These are phyloP conservation scores for Lepidocolaptes lacrymiger DNA, from an alignment of 2,797 vertebrate genomes.

Conservation along the genomic window DNA sequence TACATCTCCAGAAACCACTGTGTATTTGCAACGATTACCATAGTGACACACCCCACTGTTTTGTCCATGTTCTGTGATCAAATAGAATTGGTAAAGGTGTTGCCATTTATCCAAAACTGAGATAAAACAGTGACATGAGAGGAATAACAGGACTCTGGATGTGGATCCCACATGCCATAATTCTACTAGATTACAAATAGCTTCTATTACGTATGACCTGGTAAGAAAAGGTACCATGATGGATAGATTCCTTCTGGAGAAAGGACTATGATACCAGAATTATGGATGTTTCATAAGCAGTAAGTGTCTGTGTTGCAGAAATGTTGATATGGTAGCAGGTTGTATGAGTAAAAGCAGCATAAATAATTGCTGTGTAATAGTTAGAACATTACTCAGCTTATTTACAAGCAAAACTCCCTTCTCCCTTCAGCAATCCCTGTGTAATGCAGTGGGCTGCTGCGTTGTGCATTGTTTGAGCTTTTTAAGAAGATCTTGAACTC, in stretches of 20 bases:
- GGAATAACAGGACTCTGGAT: neutral
- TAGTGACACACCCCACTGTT: neutral
- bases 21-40: neutral
- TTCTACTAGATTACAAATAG: neutral
- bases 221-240: neutral
- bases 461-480: neutral
- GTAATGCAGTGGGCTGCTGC: neutral
- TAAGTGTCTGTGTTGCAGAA: neutral
- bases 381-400: neutral
- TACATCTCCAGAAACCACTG: conserved; percentile 10
- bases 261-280: neutral
- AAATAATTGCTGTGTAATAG: neutral
- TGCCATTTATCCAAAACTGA: conserved; percentile 10
- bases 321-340: neutral
- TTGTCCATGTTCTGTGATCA: neutral
- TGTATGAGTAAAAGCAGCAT: neutral
- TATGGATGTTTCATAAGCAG: neutral
- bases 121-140: conserved; percentile 3
- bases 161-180: neutral
- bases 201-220: neutral
- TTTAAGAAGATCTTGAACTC: neutral
- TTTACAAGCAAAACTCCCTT: neutral
- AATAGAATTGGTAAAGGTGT: conserved; percentile 8
- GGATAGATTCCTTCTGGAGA: neutral
- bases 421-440: neutral